Conservation (phyloP, 1,140 invertebrate species). For the Drosophila funebris region DNA sequence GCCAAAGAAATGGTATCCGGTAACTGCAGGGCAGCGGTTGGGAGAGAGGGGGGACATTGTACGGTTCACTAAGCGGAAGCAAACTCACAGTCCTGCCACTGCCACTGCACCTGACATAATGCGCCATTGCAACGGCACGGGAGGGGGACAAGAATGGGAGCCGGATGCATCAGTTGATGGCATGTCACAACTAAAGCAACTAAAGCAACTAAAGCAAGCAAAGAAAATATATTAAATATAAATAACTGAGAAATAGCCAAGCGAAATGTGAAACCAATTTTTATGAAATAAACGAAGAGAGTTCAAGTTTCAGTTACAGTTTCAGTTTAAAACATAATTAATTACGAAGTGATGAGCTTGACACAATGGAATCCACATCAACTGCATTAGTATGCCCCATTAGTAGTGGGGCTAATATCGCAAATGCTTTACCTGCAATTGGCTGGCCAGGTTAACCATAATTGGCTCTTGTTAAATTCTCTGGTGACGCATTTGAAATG, state of each 20-base stretch:
- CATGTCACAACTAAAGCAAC: conserved; percentile 51
- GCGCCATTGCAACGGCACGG: conserved; percentile 2
- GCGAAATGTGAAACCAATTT: conserved; percentile 59
- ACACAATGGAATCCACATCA: background rate
- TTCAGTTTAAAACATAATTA: conserved; percentile 46
- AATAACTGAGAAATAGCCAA: conserved; percentile 43
- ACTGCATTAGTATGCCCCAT: background rate
- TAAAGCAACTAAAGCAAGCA: too few species aligned
- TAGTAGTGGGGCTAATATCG: background rate
- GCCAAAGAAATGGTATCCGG: conserved; percentile 46
- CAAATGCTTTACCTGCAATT: background rate
- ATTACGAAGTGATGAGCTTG: conserved; percentile 10
- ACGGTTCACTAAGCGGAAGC: conserved; percentile 49
- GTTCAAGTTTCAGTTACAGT: conserved; percentile 6
- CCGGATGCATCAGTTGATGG: conserved; percentile 32
- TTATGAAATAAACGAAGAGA: background rate
- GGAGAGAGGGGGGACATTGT: background rate
- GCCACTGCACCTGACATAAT: conserved; percentile 66
- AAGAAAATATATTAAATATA: background rate
- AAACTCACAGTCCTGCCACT: conserved; percentile 63
- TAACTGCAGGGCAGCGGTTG: background rate
- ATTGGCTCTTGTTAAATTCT: conserved; percentile 30
- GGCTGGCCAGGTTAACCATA: conserved; percentile 15
- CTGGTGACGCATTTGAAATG: conserved; percentile 46
- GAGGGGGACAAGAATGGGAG: background rate